A percentile compares a stretch with the other conserved stretches of the same genome.
Evolutionary conservation across 2,113 vertebrate genomes (phyloP).

Genomic region (Mugil cephalus): DNA sequence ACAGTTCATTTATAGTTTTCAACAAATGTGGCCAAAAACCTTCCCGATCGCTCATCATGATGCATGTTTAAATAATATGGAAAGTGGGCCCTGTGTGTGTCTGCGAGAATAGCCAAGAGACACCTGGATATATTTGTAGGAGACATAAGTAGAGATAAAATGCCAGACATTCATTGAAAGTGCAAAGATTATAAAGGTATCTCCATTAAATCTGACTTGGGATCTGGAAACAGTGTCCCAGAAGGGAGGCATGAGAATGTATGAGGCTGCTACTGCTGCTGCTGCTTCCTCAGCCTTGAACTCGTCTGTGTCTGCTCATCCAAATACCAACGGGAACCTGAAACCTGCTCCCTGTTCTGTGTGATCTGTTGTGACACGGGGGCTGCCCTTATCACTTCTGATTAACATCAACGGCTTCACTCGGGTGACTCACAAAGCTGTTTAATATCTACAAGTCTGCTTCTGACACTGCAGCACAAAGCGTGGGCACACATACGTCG

Average conservation of each 20-base stretch:
- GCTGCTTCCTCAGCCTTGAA: constrained; percentile 45
- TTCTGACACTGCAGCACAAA: constrained; percentile 29
- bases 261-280: not conserved
- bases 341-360: constrained; percentile 60
- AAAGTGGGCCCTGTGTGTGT: constrained; percentile 7
- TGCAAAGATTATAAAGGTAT: constrained; percentile 11
- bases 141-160: not conserved
- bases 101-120: not conserved
- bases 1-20: not conserved
- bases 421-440: constrained; percentile 55
- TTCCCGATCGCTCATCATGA: constrained; percentile 27
- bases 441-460: constrained; percentile 53
- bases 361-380: constrained; percentile 71
- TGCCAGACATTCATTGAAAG: constrained; percentile 10
- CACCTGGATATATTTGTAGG: constrained; percentile 7
- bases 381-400: constrained; percentile 75
- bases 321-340: constrained; percentile 52
- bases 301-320: constrained; percentile 39
- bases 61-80: not conserved
- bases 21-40: constrained; percentile 32
- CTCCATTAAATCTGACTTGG: constrained; percentile 36
- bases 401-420: constrained; percentile 69
- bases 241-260: constrained; percentile 12
- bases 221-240: constrained; percentile 39
- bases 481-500: not conserved